These are phyloP conservation scores for Tetragnatha montana DNA, from an alignment of 2,888 invertebrate genomes.

Conservation along the genomic window DNA sequence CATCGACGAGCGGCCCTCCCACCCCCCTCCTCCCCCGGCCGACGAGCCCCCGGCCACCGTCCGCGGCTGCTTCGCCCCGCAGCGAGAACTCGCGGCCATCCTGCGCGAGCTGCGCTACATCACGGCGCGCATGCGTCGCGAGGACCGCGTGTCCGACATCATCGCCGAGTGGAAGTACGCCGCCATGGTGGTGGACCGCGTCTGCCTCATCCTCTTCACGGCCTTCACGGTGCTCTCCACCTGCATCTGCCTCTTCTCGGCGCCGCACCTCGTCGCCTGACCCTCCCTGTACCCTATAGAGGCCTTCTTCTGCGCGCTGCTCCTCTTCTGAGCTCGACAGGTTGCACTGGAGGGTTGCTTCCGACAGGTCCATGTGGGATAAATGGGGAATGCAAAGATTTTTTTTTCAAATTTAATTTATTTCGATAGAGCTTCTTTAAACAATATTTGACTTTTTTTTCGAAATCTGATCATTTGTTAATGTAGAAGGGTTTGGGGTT, in stretches of 20 bases:
- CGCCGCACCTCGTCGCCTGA: constrained; percentile 92
- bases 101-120: constrained; percentile 95
- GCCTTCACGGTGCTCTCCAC: constrained; percentile 95
- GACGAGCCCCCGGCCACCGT: constrained; percentile 59
- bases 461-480: too few species aligned
- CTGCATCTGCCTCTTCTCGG: constrained; percentile 91
- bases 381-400: too few species aligned
- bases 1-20: constrained; percentile 85
- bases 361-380: not conserved
- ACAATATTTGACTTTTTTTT: too few species aligned
- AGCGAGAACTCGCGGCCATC: constrained; percentile 91
- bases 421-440: too few species aligned
- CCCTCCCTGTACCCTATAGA: constrained; percentile 12
- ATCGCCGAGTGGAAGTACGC: constrained; percentile 98
- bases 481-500: too few species aligned
- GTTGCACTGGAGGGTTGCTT: not conserved
- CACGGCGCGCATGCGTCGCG: constrained; percentile 94
- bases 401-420: too few species aligned
- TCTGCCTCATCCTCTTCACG: constrained; percentile 96
- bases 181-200: constrained; percentile 98
- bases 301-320: not conserved
- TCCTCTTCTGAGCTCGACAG: not conserved
- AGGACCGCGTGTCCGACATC: constrained; percentile 94
- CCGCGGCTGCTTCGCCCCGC: constrained; percentile 55
- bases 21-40: not conserved